These are phyloP conservation scores for Macrosoma leucophasiata DNA, from an alignment of 2,888 invertebrate genomes.

Conservation along the genomic window DNA sequence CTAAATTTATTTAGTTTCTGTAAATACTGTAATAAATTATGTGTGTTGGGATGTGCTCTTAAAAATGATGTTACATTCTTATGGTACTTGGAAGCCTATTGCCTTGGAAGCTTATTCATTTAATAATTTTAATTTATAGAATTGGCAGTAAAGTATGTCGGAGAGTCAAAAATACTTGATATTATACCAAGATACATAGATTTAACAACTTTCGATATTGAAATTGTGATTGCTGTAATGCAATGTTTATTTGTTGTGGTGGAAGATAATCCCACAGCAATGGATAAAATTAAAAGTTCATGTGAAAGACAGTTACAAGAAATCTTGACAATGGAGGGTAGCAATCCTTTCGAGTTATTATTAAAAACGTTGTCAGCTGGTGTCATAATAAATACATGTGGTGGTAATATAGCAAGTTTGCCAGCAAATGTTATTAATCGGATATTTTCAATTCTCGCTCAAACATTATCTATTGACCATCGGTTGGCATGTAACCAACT, in stretches of 20 bases:
- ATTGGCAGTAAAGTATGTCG: slow-evolving; percentile 78
- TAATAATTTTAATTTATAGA: slow-evolving; percentile 44
- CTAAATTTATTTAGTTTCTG: no score
- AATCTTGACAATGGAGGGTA: slow-evolving; percentile 54
- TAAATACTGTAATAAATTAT: no score
- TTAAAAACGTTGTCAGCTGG: slow-evolving; percentile 77
- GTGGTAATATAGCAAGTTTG: slow-evolving; percentile 50
- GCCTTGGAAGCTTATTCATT: no score
- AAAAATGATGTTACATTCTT: no score
- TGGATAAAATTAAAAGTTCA: slow-evolving; percentile 67
- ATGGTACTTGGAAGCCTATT: no score
- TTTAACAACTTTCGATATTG: slow-evolving; percentile 70
- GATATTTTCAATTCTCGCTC: slow-evolving; percentile 68
- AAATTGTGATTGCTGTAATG: slow-evolving; percentile 73
- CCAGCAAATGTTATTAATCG: slow-evolving; percentile 63
- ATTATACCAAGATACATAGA: slow-evolving; percentile 78
- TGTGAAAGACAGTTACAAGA: slow-evolving; percentile 59
- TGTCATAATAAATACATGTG: slow-evolving; percentile 72
- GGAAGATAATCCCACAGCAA: slow-evolving; percentile 80
- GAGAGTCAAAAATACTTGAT: slow-evolving; percentile 77
- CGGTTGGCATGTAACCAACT: slow-evolving; percentile 63
- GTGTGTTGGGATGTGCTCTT: no score
- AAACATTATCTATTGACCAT: slow-evolving; percentile 73
- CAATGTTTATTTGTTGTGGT: slow-evolving; percentile 83
- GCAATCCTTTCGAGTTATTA: slow-evolving; percentile 54